phyloP scores from a whole-genome alignment of 2,888 invertebrate genomes.

The Cerastis leucographa region DNA sequence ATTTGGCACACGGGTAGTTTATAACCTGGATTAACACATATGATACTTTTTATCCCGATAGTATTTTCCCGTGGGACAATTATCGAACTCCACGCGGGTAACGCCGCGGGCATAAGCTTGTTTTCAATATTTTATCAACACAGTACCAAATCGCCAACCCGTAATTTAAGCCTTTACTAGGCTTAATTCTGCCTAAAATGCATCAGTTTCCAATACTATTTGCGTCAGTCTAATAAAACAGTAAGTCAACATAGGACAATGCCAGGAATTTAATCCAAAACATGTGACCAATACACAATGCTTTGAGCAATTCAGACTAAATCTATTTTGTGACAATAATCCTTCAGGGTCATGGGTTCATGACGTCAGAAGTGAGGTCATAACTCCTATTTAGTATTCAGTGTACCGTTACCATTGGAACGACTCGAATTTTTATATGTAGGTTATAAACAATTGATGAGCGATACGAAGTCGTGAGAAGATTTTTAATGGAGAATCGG shows the following conservation, averaged over 20 bases:
- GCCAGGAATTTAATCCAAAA: slow-evolving; percentile 29
- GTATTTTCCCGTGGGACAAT: no score
- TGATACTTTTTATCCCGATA: no score
- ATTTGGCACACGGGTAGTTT: no score
- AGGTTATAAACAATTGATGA: slow-evolving; percentile 66
- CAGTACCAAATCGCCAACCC: no score
- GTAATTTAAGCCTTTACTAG: not conserved
- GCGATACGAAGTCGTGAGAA: slow-evolving; percentile 61
- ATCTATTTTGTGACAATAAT: slow-evolving; percentile 53
- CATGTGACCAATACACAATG: slow-evolving; percentile 39
- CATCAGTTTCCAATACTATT: not conserved
- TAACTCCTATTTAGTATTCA: slow-evolving; percentile 69
- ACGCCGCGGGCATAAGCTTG: no score
- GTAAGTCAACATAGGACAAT: slow-evolving; percentile 3
- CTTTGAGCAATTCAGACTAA: slow-evolving; percentile 44
- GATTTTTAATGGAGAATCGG: slow-evolving; percentile 43
- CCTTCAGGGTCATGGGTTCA: slow-evolving; percentile 63
- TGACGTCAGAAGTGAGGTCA: slow-evolving; percentile 68
- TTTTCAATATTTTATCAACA: slow-evolving; percentile 1
- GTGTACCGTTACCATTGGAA: slow-evolving; percentile 54
- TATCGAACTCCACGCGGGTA: no score
- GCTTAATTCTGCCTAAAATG: not conserved
- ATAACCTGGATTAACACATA: no score
- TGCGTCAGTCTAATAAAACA: not conserved
- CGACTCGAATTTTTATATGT: slow-evolving; percentile 67